These are phyloP conservation scores for Hypotaenidia okinawae DNA, from an alignment of 2,797 vertebrate species.

Conservation along the genomic window DNA sequence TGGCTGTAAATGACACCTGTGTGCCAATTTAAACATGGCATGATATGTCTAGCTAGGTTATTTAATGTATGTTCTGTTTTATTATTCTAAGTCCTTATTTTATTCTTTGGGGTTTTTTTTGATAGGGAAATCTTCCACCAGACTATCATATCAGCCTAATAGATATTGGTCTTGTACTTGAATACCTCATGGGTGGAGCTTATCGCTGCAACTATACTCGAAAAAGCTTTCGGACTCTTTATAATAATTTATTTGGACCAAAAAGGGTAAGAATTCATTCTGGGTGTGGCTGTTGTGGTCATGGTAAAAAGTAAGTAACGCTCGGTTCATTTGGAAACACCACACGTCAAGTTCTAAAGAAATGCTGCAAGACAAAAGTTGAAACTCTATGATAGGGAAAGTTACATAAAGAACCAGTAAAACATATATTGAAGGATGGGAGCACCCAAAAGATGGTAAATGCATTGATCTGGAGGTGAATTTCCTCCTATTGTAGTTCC, in stretches of 20 bases:
- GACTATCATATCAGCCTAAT: conserved; percentile 99
- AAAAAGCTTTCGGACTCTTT: conserved; percentile 95
- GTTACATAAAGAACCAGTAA: background rate
- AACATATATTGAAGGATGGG: background rate
- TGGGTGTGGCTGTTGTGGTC: background rate
- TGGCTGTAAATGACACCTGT: background rate
- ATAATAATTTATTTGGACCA: conserved; percentile 96
- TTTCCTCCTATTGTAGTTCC: background rate
- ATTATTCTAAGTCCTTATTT: background rate
- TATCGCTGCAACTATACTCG: conserved; percentile 98
- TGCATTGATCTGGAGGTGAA: background rate
- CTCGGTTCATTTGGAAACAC: background rate
- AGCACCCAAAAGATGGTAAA: background rate
- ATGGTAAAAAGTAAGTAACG: background rate
- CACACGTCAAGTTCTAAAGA: background rate
- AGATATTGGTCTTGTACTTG: conserved; percentile 96
- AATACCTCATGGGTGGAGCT: conserved; percentile 97
- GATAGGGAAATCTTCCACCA: conserved; percentile 95
- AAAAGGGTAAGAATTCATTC: conserved; percentile 86
- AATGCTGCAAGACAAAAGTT: background rate
- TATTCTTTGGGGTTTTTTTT: background rate
- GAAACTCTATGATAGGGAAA: background rate
- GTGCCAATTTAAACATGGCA: background rate
- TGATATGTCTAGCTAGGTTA: background rate
- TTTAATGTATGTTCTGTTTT: background rate